These are phyloP conservation scores for Drosophila macrospina DNA, from an alignment of 2,888 invertebrate genomes.

Conservation along the genomic window DNA sequence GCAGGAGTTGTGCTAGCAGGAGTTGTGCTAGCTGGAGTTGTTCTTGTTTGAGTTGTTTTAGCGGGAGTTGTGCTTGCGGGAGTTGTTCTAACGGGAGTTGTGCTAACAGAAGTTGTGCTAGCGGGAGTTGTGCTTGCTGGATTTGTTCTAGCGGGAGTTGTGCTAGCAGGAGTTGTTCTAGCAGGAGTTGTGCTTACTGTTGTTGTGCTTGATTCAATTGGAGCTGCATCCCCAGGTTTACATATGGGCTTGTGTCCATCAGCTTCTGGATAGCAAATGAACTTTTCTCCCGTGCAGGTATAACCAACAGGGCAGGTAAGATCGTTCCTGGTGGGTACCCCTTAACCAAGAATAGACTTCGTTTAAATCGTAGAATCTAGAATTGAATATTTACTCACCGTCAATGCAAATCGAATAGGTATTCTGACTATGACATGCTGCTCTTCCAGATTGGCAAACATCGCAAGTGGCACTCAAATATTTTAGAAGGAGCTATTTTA, in stretches of 20 bases:
- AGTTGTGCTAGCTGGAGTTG: not conserved
- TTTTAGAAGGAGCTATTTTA: constrained; percentile 41
- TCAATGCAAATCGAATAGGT: constrained; percentile 56
- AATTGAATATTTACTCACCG: constrained; percentile 26
- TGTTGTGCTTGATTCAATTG: not conserved
- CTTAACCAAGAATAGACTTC: constrained; percentile 18
- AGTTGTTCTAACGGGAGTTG: not conserved
- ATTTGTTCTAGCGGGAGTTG: not conserved
- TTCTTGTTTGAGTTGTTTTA: not conserved
- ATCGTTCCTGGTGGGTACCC: constrained; percentile 20
- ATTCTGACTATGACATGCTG: constrained; percentile 60
- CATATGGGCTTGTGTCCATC: constrained; percentile 37
- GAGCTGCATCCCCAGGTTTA: not conserved
- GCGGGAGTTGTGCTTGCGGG: not conserved
- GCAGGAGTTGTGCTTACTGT: not conserved
- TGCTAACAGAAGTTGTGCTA: not conserved
- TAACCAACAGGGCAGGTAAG: constrained; percentile 47
- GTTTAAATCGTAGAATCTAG: not conserved
- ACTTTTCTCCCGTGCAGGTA: constrained; percentile 59
- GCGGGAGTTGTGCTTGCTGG: not conserved
- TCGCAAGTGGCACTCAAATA: constrained; percentile 48
- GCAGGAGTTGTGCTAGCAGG: not conserved
- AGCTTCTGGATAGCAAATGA: constrained; percentile 48
- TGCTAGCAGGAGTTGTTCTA: not conserved
- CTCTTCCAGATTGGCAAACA: constrained; percentile 45